Percentiles rank a stretch among this genome's conserved stretches.
These are phyloP conservation scores for Leptothorax acervorum DNA, from an alignment of 2,888 invertebrate genomes.

Conservation along the genomic window DNA sequence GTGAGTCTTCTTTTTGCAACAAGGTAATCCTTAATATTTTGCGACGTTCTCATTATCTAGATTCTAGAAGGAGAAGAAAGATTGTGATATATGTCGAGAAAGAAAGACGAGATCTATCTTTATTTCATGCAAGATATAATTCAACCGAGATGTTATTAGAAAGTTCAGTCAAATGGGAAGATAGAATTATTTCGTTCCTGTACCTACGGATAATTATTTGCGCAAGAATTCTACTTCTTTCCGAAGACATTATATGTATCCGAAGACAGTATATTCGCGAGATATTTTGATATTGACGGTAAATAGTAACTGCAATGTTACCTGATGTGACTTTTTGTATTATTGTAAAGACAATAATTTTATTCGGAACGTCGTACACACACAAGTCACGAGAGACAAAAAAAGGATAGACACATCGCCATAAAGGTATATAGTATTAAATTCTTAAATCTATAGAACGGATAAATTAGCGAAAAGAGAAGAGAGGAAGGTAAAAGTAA, in stretches of 20 bases:
- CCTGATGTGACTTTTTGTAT: conserved; percentile 70
- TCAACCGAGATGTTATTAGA: neutral
- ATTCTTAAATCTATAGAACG: conserved; percentile 20
- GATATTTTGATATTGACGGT: conserved; percentile 52
- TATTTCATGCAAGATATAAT: neutral
- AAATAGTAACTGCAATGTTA: conserved; percentile 62
- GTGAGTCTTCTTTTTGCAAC: conserved; percentile 2
- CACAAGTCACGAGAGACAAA: conserved; percentile 17
- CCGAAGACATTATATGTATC: neutral
- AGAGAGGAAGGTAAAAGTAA: conserved; percentile 27
- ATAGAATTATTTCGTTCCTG: conserved; percentile 18
- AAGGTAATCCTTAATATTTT: neutral
- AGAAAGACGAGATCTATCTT: neutral
- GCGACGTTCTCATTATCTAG: conserved; percentile 5
- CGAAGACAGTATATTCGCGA: conserved; percentile 7
- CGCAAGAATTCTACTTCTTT: neutral
- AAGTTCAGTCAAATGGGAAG: conserved; percentile 7
- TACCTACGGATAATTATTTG: neutral
- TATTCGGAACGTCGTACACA: conserved; percentile 56
- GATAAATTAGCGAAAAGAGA: conserved; percentile 28
- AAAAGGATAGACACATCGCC: conserved; percentile 17
- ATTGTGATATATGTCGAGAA: conserved; percentile 19
- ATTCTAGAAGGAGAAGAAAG: neutral
- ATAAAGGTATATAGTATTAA: conserved; percentile 33
- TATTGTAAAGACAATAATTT: conserved; percentile 75